Evolutionary conservation across 2,888 invertebrate species (phyloP).

Genomic region (Balanococcus diminutus): DNA sequence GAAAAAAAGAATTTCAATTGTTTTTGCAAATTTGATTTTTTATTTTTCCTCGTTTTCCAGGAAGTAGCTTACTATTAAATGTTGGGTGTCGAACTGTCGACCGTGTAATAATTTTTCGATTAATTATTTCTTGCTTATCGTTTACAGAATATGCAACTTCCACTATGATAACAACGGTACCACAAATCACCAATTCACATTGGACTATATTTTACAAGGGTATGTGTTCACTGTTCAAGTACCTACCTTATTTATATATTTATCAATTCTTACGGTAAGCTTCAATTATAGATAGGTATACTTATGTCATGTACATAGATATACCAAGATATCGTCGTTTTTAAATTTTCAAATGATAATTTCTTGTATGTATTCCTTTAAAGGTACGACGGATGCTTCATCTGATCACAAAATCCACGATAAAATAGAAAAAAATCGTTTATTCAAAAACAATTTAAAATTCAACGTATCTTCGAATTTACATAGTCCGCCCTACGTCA

Average conservation of each 20-base stretch:
- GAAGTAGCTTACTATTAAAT: too few relatives aligned
- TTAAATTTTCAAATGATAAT: neutral
- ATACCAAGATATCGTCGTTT: too few relatives aligned
- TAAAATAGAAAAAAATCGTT: neutral
- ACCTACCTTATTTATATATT: neutral
- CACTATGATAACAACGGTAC: neutral
- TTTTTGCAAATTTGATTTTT: too few relatives aligned
- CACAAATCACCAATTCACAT: neutral
- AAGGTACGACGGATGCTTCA: neutral
- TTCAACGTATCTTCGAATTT: slow-evolving; percentile 7
- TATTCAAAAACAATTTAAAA: neutral
- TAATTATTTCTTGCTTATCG: neutral
- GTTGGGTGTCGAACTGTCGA: too few relatives aligned
- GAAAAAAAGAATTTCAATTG: too few relatives aligned
- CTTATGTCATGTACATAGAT: too few relatives aligned
- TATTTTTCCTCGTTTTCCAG: too few relatives aligned
- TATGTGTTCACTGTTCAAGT: neutral
- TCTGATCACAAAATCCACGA: neutral
- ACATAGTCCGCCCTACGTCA: neutral
- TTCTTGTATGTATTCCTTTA: too few relatives aligned
- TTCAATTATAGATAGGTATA: too few relatives aligned
- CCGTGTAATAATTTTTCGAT: slow-evolving; percentile 52
- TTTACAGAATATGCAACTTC: slow-evolving; percentile 16
- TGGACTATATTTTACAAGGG: neutral
- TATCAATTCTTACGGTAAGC: too few relatives aligned